Evolutionary conservation across 2,888 invertebrate genomes (phyloP).

Genomic region (Cyclophora albipunctata): DNA sequence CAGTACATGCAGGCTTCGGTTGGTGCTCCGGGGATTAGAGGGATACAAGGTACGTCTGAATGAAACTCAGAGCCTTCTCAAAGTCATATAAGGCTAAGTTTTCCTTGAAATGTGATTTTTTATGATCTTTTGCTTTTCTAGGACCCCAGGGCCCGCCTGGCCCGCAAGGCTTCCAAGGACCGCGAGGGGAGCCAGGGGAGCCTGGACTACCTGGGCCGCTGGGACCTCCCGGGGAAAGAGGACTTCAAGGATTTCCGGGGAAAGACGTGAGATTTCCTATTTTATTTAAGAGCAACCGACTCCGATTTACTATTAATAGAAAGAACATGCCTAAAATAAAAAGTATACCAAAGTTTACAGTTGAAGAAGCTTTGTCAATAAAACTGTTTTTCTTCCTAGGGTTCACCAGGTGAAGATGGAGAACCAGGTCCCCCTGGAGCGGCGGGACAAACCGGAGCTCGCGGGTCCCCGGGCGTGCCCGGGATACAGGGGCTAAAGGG

Average conservation of each 20-base stretch:
- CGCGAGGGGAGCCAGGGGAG: constrained; percentile 87
- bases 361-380: too few species aligned
- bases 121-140: constrained; percentile 14
- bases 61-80: neutral
- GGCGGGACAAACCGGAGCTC: constrained; percentile 81
- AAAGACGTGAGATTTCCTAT: constrained; percentile 79
- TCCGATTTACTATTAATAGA: too few species aligned
- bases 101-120: too few species aligned
- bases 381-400: constrained; percentile 56
- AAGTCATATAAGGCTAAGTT: neutral
- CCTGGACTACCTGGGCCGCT: constrained; percentile 79
- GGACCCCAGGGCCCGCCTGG: constrained; percentile 69
- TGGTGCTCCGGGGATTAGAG: constrained; percentile 86
- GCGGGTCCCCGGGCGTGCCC: constrained; percentile 83
- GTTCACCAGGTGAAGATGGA: constrained; percentile 86
- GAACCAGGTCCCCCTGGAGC: constrained; percentile 84
- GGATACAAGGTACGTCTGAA: constrained; percentile 78
- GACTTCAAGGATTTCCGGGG: constrained; percentile 81
- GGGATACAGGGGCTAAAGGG: constrained; percentile 89
- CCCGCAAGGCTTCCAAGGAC: constrained; percentile 89
- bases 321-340: too few species aligned
- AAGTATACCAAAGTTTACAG: too few species aligned
- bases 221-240: constrained; percentile 81
- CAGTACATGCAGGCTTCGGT: constrained; percentile 87
- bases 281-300: neutral